Evolutionary conservation across 2,888 invertebrate genomes (phyloP).

Genomic region (Plebejus anna): DNA sequence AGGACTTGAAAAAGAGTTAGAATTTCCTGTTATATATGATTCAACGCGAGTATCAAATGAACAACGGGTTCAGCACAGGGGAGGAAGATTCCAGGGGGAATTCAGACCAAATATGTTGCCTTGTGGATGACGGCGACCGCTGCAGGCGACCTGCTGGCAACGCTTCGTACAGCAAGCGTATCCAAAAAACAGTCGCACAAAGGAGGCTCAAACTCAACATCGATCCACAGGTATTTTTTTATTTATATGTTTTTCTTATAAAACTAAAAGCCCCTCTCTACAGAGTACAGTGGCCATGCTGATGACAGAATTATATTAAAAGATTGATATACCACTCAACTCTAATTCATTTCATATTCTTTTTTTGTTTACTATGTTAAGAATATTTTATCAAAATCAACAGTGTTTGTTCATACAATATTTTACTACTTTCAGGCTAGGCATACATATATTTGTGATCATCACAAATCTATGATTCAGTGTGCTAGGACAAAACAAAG

Average conservation of each 20-base stretch:
- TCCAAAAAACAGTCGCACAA: conserved; percentile 96
- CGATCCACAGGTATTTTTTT: conserved; percentile 80
- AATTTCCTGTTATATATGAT: conserved; percentile 75
- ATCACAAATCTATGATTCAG: conserved; percentile 97
- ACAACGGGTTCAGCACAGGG: conserved; percentile 95
- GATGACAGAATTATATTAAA: neutral
- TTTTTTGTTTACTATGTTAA: neutral
- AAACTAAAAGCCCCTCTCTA: neutral
- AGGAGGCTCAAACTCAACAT: conserved; percentile 92
- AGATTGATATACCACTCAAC: neutral
- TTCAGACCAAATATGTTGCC: conserved; percentile 94
- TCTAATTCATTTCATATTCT: neutral
- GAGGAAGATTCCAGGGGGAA: conserved; percentile 94
- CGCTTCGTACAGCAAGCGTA: conserved; percentile 97
- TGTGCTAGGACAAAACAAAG: conserved; percentile 94
- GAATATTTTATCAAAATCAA: neutral
- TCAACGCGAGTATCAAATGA: conserved; percentile 81
- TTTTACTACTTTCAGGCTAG: conserved; percentile 83
- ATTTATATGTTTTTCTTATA: neutral
- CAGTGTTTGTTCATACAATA: neutral
- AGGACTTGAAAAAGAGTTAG: conserved; percentile 55
- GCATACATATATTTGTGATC: conserved; percentile 98
- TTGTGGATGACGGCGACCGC: conserved; percentile 92
- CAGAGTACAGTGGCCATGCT: neutral
- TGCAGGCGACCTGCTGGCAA: conserved; percentile 94